phyloP scores from a whole-genome alignment of 92 coral and sea anemone species.

The Zoanthus gigantus region DNA sequence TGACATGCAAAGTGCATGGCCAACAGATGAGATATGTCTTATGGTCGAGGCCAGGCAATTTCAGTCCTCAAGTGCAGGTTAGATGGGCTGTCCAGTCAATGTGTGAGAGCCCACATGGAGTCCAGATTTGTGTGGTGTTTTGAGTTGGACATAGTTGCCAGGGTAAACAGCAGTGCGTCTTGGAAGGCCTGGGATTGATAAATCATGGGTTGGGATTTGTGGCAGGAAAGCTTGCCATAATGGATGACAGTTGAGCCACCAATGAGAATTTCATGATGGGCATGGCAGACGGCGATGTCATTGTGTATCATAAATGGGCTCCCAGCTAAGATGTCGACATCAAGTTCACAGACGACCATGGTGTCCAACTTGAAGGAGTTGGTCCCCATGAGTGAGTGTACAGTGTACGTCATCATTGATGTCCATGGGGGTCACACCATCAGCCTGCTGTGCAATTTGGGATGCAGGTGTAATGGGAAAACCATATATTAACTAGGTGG shows the following conservation, averaged over 20 bases:
- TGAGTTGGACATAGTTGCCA: conserved; percentile 58
- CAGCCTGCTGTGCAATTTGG: conserved; percentile 70
- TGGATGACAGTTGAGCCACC: conserved; percentile 53
- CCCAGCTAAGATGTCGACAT: conserved; percentile 52
- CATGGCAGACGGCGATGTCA: conserved; percentile 62
- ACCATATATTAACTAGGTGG: conserved; percentile 52
- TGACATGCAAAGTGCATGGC: conserved; percentile 52
- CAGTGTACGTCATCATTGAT: conserved; percentile 61
- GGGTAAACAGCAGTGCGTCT: conserved; percentile 53
- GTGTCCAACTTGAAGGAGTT: conserved; percentile 31
- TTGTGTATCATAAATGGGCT: conserved; percentile 61
- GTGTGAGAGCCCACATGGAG: conserved; percentile 68
- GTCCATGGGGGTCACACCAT: conserved; percentile 69
- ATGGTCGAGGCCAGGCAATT: conserved; percentile 62
- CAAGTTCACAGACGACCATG: conserved; percentile 50
- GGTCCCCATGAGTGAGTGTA: conserved; percentile 52
- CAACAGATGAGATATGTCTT: conserved; percentile 48
- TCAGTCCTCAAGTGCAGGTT: conserved; percentile 60
- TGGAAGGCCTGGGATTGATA: conserved; percentile 69
- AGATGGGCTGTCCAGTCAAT: conserved; percentile 65
- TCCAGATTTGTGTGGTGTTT: conserved; percentile 66
- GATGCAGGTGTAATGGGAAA: conserved; percentile 58
- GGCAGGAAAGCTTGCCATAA: conserved; percentile 44
- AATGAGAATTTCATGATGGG: conserved; percentile 55
- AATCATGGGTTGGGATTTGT: conserved; percentile 49